Base-by-base conservation (phyloP, 2,797 vertebrate genomes). In the Echiichthys vipera region DNA sequence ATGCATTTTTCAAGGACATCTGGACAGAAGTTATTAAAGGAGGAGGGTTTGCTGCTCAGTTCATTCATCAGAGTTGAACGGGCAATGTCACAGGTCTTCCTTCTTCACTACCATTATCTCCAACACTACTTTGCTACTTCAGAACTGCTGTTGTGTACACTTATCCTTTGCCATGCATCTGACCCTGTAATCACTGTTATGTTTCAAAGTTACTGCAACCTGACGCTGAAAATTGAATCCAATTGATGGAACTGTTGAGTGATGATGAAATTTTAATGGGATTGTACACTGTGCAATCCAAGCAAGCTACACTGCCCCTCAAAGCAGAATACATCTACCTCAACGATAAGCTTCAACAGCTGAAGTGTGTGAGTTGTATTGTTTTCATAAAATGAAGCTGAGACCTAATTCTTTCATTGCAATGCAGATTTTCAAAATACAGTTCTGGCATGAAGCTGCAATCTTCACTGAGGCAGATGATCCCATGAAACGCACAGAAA, bases 211-310 rank as follows among this genome's bases (percentile, higher is more conserved):
- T 2, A 13, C 74, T 51, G 47, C 42, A 15, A 20, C 3, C 2
- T 36, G 49, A 27, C 20, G 29, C 67, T 32, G 61, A 71, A 78
- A 76, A 79, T 72, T 18, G 36, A 25, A 54, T 45, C 18, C 27
- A 46, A 20, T 78, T 73, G 15, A 36, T 45, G 39, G 59, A 43
- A 61, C 15, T 24, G 27, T 5, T 37, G 8, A 37, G 43, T 25
- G 29, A 65, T 61, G 34, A 71, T 69, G 4, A 42, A 5, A 65
- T 20, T 65, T 49, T 53, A 65, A 81, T 53, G 27, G 37, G n/a
- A 56, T 59, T 59, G 11, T 30, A 32, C 24, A n/a, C 1, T 3
- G 30, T 59, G 40, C n/a, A 65, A 51, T 27, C 14, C 9, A 15
- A 8, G 10, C 18, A 50, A 49, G 24, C 15, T 5, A 1, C 18